Evolutionary conservation across 2,113 vertebrate species (phyloP), one percentile per base, ranked within the genome.

Genomic region (Toxotes chatareus): DNA sequence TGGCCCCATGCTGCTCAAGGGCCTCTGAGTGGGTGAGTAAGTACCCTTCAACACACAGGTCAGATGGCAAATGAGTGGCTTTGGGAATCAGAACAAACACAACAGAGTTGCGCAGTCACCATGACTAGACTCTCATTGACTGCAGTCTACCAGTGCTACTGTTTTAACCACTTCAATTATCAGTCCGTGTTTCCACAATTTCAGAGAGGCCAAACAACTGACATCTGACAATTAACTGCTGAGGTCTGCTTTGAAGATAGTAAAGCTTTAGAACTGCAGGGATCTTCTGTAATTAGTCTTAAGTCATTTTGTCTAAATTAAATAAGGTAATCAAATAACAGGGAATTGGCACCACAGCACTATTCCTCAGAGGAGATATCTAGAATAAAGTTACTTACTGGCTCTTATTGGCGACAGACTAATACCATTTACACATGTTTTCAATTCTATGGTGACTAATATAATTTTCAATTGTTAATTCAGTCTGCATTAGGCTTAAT

Each of bases 291-390:
- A 83, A 74, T 42, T 79, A 36, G 44, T 36, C 67, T 27, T 55
- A 38, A 85, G 75, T 85, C 27, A 73, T 77, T 79, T 73, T 13
- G 21, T 81, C 47, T 79, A 79, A 90, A 89, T 91, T 73, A 79
- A 88, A 91, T 91, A 72, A 85, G n/a, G 47, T 82, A 71, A 90
- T 86, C 75, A 40, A 86, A 86, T 89, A 76, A 87, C 27, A 82
- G 61, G 21, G 61, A 47, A 81, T 65, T 87, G 67, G 72, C 36
- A 83, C 76, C 16, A 60, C 51, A 65, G 71, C 40, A 46, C 57
- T n/a, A 78, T 79, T 65, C 36, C 76, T 74, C 76, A 46, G 57
- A 75, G 53, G 51, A 69, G 12, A 72, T 5, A 73, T 51, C 3
- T 14, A 36, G 46, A 83, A 70, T 73, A 65, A 69, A 66, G 70